A percentile compares a stretch with the other conserved stretches of the same genome.
Evolutionary conservation across 2,888 invertebrate species (phyloP).

Genomic region (Dasypolia templi): DNA sequence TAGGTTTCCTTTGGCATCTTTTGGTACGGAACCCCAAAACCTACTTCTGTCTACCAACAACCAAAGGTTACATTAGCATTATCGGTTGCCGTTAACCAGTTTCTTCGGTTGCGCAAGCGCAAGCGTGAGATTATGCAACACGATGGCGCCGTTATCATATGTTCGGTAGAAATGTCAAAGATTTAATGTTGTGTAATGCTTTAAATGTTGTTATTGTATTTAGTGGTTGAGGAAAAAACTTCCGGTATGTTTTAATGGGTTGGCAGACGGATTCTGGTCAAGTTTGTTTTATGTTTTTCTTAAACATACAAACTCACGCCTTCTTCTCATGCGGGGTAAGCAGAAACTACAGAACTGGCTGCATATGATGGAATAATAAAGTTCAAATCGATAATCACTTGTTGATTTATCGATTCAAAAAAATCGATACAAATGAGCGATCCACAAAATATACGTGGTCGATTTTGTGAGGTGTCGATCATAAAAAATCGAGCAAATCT

Average conservation of each 20-base stretch:
- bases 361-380: too few species aligned
- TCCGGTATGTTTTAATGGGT: conserved; percentile 29
- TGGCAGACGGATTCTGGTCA: not conserved
- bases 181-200: conserved; percentile 52
- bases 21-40: conserved; percentile 8
- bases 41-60: not conserved
- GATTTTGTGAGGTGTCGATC: not conserved
- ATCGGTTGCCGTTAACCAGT: conserved; percentile 36
- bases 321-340: too few species aligned
- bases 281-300: not conserved
- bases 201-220: conserved; percentile 50
- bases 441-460: not conserved
- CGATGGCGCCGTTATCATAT: conserved; percentile 52
- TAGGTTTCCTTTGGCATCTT: not conserved
- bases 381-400: too few species aligned
- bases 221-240: conserved; percentile 16
- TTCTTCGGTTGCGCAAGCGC: conserved; percentile 44
- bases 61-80: conserved; percentile 49
- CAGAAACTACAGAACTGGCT: not conserved
- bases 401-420: too few species aligned
- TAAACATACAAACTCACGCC: not conserved
- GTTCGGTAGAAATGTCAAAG: conserved; percentile 47
- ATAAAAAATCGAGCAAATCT: not conserved
- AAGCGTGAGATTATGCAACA: conserved; percentile 33
- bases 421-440: too few species aligned